These are phyloP conservation scores for Archilochus colubris DNA, from an alignment of 2,113 vertebrate species.

Conservation along the genomic window DNA sequence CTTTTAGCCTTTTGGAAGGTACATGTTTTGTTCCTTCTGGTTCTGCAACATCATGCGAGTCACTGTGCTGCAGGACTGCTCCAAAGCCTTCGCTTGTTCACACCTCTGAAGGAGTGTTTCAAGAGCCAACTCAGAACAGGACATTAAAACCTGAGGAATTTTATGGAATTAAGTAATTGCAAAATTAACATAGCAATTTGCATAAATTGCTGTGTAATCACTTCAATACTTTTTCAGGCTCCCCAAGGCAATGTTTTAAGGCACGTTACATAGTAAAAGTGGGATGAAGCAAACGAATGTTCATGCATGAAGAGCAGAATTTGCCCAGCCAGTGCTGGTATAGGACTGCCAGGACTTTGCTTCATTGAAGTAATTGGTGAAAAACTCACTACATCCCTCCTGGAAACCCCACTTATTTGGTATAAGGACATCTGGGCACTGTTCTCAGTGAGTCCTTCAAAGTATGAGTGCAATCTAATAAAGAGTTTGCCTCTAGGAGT, in stretches of 20 bases:
- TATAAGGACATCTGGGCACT: neutral
- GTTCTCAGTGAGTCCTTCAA: neutral
- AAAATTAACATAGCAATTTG: slow-evolving; percentile 36
- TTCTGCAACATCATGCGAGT: neutral
- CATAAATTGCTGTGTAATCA: slow-evolving; percentile 27
- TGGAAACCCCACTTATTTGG: neutral
- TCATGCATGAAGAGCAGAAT: neutral
- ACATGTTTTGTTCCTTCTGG: neutral
- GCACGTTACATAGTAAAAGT: slow-evolving; percentile 4
- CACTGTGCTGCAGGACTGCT: neutral
- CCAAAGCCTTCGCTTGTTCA: neutral
- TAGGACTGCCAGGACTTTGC: neutral
- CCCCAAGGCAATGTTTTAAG: slow-evolving; percentile 40
- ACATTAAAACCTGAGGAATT: neutral
- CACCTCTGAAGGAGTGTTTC: neutral
- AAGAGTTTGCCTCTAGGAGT: neutral
- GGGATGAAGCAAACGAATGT: neutral
- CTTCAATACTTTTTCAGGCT: slow-evolving; percentile 16
- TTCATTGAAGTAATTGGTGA: neutral
- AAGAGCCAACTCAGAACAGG: neutral
- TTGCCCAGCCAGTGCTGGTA: neutral
- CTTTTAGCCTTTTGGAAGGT: accelerated
- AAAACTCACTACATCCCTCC: neutral
- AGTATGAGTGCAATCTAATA: neutral
- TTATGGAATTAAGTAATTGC: slow-evolving; percentile 25